Conservation (phyloP, 2,797 vertebrate genomes). For the Echeneis naucrates region DNA sequence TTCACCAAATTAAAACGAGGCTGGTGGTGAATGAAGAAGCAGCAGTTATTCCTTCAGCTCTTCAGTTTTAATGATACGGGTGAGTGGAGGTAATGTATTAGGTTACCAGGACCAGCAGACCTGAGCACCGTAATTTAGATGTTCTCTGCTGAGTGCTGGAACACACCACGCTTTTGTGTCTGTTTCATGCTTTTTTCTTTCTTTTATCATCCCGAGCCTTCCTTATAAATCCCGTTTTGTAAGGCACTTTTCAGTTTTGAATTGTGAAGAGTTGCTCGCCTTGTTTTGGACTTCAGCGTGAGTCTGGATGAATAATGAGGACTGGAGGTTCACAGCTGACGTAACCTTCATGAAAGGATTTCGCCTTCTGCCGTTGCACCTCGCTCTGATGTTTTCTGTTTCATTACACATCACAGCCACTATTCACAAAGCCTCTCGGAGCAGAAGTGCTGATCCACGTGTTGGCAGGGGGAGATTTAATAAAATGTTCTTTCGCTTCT, state of each 20-base stretch:
- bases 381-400: slow-evolving; percentile 53
- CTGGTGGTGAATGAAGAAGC: too few species aligned
- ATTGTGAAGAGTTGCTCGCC: neutral
- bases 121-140: neutral
- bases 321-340: slow-evolving; percentile 37
- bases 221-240: neutral
- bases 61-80: neutral
- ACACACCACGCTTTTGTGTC: neutral
- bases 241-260: neutral
- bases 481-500: slow-evolving; percentile 43
- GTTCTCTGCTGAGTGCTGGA: neutral
- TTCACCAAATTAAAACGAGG: too few species aligned
- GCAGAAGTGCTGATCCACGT: slow-evolving; percentile 51
- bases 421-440: slow-evolving; percentile 47
- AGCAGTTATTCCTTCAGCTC: neutral
- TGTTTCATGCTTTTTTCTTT: neutral
- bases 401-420: slow-evolving; percentile 44
- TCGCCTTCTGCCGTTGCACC: slow-evolving; percentile 51
- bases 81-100: too few species aligned
- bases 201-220: neutral
- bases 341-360: slow-evolving; percentile 63
- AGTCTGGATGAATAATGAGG: slow-evolving; percentile 24
- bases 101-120: too few species aligned
- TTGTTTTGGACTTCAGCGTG: slow-evolving; percentile 5
- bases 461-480: slow-evolving; percentile 31